Percentiles rank a stretch among this genome's conserved stretches.
These are phyloP conservation scores for Meles meles DNA, from an alignment of 2,113 vertebrate species.

Conservation along the genomic window DNA sequence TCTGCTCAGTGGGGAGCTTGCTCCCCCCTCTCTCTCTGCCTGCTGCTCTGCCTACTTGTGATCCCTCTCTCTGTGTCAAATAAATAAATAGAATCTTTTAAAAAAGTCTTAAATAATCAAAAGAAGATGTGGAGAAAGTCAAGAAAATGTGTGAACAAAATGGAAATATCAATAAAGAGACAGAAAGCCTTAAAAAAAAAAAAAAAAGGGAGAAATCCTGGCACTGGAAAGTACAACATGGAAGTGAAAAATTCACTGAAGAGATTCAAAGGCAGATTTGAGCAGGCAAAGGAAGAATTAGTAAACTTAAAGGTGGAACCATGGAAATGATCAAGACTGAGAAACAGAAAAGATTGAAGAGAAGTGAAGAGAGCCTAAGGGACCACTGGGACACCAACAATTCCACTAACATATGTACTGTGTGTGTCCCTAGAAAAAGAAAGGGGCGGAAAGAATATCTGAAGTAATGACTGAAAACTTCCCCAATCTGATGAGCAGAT, in stretches of 20 bases:
- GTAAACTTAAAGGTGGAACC: neutral
- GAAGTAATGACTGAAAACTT: neutral
- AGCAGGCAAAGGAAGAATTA: neutral
- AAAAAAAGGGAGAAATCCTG: neutral
- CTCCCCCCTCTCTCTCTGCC: too few relatives aligned
- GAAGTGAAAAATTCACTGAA: neutral
- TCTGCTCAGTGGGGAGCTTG: too few relatives aligned
- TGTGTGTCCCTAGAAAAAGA: neutral
- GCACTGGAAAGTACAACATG: neutral
- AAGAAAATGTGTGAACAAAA: neutral
- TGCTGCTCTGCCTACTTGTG: too few relatives aligned
- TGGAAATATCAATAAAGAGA: neutral
- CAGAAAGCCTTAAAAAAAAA: neutral
- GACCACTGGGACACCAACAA: neutral
- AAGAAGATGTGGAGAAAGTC: neutral
- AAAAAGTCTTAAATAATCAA: neutral
- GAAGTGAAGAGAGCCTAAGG: neutral
- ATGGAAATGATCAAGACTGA: neutral
- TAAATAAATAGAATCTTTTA: too few relatives aligned
- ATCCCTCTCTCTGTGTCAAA: too few relatives aligned
- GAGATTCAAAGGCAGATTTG: neutral
- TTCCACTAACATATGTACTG: neutral
- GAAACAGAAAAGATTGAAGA: neutral
- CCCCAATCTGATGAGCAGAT: neutral
- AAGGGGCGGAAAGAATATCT: neutral